Evolutionary conservation across 2,113 vertebrate species (phyloP).

Genomic region (Sturnira hondurensis): DNA sequence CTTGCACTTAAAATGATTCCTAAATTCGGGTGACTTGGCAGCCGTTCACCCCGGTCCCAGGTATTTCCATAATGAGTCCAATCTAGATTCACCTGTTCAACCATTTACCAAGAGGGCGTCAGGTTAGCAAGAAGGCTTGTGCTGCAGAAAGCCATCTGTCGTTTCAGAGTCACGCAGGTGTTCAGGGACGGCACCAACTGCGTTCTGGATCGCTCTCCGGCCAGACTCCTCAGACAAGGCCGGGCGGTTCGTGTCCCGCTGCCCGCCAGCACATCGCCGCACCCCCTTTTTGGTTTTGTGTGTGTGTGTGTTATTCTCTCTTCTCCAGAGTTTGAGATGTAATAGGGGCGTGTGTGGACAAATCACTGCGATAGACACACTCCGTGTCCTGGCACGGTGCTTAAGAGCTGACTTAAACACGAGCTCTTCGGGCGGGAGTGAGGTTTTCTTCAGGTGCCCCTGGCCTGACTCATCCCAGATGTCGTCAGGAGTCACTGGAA

Average conservation of each 20-base stretch:
- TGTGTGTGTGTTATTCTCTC: not conserved
- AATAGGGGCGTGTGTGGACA: constrained; percentile 1
- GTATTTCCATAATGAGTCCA: not conserved
- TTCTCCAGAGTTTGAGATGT: constrained; percentile 53
- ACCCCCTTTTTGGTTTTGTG: constrained; percentile 32
- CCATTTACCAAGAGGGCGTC: constrained; percentile 10
- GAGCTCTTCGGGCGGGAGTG: not conserved
- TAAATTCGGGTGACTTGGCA: not conserved
- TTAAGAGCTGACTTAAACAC: not conserved
- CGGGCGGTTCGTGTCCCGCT: constrained; percentile 70
- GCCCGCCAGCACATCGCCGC: constrained; percentile 46
- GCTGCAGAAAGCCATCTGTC: not conserved
- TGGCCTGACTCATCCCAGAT: not conserved
- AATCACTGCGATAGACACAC: constrained; percentile 50
- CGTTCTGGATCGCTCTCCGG: constrained; percentile 57
- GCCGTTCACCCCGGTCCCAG: not conserved
- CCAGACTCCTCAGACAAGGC: constrained; percentile 64
- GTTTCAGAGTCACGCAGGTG: constrained; percentile 23
- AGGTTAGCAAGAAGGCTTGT: constrained; percentile 21
- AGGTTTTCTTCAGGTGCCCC: not conserved
- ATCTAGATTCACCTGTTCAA: not conserved
- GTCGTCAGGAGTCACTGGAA: not conserved
- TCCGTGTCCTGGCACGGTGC: constrained; percentile 57
- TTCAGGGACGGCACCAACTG: constrained; percentile 46
- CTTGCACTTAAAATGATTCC: not conserved